A percentile compares a stretch with the other conserved stretches of the same genome.
phyloP scores from a whole-genome alignment of 2,113 vertebrate species.

The Vimba vimba region DNA sequence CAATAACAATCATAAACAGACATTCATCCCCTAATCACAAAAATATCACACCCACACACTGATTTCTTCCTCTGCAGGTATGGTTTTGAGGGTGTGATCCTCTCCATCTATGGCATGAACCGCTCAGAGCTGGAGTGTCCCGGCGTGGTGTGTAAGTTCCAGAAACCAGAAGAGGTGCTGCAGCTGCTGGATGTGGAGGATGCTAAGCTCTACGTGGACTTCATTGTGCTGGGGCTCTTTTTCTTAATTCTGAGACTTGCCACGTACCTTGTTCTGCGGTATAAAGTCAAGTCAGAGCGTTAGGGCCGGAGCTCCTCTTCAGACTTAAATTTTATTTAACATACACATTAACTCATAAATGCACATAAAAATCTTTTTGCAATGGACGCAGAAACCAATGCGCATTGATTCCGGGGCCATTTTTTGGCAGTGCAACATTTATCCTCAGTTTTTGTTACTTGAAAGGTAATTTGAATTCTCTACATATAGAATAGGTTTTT shows the following conservation, averaged over 20 bases:
- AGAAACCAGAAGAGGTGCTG: constrained; percentile 88
- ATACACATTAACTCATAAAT: constrained; percentile 4
- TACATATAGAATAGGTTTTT: background rate
- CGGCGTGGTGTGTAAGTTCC: constrained; percentile 85
- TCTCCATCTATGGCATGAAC: constrained; percentile 97
- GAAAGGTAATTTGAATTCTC: constrained; percentile 24
- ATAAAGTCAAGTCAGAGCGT: constrained; percentile 95
- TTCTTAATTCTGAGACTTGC: constrained; percentile 90
- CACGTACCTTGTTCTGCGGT: constrained; percentile 94
- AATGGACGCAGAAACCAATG: constrained; percentile 36
- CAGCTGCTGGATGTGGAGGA: constrained; percentile 92
- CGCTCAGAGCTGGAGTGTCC: constrained; percentile 88
- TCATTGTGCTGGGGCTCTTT: constrained; percentile 92
- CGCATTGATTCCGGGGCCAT: constrained; percentile 51
- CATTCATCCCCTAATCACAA: background rate
- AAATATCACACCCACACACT: background rate
- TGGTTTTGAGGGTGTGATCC: constrained; percentile 95
- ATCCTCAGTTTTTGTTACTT: constrained; percentile 45
- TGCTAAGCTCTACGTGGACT: constrained; percentile 95
- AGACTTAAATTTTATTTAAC: background rate
- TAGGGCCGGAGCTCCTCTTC: constrained; percentile 64
- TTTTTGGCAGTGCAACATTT: constrained; percentile 57
- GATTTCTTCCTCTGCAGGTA: constrained; percentile 76
- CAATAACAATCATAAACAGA: background rate
- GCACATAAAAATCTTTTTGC: constrained; percentile 4